Percentiles rank a stretch among this genome's conserved stretches.
These are phyloP conservation scores for Danio aesculapii DNA, from an alignment of 2,797 vertebrate species.

Conservation along the genomic window DNA sequence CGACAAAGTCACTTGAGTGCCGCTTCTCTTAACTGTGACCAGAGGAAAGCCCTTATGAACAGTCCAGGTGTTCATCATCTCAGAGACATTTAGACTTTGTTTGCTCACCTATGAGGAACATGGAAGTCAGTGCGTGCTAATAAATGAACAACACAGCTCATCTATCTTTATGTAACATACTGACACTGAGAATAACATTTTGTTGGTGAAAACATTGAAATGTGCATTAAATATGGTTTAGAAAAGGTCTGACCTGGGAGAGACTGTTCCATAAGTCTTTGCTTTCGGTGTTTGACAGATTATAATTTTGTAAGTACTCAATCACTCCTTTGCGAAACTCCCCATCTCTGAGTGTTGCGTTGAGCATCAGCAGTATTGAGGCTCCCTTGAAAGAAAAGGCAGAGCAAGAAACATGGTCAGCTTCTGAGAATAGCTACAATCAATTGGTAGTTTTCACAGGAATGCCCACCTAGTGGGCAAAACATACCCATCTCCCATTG, in stretches of 20 bases:
- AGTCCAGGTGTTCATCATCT: conserved; percentile 95
- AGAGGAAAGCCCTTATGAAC: conserved; percentile 94
- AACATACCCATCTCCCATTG: too few species aligned
- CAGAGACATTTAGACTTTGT: conserved; percentile 81
- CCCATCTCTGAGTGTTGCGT: conserved; percentile 81
- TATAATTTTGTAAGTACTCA: conserved; percentile 84
- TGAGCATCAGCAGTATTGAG: conserved; percentile 93
- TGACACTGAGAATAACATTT: not conserved
- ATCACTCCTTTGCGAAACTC: conserved; percentile 87
- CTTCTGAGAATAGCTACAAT: not conserved
- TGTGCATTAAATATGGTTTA: not conserved
- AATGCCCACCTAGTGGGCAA: too few species aligned
- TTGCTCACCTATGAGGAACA: conserved; percentile 73
- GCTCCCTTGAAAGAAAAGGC: conserved; percentile 81
- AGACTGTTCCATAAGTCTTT: conserved; percentile 92
- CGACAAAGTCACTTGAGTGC: conserved; percentile 79
- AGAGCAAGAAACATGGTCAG: not conserved
- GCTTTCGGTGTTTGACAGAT: conserved; percentile 82
- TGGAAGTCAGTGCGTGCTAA: not conserved
- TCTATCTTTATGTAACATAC: not conserved
- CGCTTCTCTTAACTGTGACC: conserved; percentile 85
- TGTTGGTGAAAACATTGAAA: not conserved
- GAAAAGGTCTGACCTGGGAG: conserved; percentile 81
- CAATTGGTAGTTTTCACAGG: not conserved
- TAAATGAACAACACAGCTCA: not conserved